Percentiles rank a stretch among this genome's conserved stretches.
These are phyloP conservation scores for Morone saxatilis DNA, from an alignment of 2,113 vertebrate genomes.

Conservation along the genomic window DNA sequence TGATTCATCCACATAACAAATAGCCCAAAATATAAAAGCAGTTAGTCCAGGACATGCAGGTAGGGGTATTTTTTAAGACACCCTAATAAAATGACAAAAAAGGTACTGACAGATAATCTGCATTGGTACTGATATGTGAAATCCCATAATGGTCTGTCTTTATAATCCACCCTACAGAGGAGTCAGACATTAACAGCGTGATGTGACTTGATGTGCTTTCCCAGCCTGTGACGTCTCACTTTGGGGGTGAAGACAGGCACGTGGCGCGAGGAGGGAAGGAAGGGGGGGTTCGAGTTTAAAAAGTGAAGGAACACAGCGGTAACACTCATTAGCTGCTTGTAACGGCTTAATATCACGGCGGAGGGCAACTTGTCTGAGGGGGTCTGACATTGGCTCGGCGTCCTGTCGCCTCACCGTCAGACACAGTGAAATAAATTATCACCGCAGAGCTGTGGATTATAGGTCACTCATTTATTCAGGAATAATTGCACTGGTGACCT, in stretches of 20 bases:
- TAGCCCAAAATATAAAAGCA: neutral
- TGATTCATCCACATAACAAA: neutral
- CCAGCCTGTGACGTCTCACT: slow-evolving; percentile 52
- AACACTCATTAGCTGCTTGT: slow-evolving; percentile 80
- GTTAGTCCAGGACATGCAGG: neutral
- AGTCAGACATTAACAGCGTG: neutral
- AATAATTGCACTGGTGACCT: slow-evolving; percentile 85
- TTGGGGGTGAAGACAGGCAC: slow-evolving; percentile 7
- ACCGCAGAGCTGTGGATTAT: slow-evolving; percentile 72
- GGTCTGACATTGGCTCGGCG: slow-evolving; percentile 68
- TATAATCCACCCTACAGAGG: neutral
- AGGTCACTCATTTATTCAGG: slow-evolving; percentile 86
- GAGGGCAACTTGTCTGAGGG: slow-evolving; percentile 75
- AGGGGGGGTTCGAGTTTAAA: slow-evolving; percentile 21
- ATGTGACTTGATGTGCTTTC: slow-evolving; percentile 25
- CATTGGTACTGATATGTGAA: neutral
- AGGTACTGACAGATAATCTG: neutral
- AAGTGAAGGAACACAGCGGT: slow-evolving; percentile 59
- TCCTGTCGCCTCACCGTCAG: slow-evolving; percentile 74
- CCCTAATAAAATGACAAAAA: neutral
- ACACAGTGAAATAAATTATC: slow-evolving; percentile 81
- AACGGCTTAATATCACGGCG: slow-evolving; percentile 74
- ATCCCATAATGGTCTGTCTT: neutral
- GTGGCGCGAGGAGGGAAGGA: neutral
- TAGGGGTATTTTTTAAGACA: neutral